Evolutionary conservation across 2,888 invertebrate species (phyloP).

Genomic region (Tinea trinotella): DNA sequence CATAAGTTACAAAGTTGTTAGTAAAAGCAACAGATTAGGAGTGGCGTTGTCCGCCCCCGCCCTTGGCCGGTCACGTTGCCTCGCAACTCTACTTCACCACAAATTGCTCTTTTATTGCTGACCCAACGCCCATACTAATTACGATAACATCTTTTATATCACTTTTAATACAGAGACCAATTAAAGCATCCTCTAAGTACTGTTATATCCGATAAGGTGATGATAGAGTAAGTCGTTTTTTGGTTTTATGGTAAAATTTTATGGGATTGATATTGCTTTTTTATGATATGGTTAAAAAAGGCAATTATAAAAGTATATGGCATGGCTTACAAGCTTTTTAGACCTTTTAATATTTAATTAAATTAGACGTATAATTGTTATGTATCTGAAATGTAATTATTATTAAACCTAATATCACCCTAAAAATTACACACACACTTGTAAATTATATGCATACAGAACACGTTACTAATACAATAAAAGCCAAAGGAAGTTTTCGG

Average conservation of each 20-base stretch:
- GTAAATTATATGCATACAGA: no score
- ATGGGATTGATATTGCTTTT: background rate
- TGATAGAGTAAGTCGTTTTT: conserved; percentile 18
- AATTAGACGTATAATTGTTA: no score
- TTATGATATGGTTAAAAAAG: no score
- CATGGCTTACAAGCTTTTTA: no score
- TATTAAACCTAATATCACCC: no score
- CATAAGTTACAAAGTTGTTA: background rate
- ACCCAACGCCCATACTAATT: conserved; percentile 27
- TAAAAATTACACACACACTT: no score
- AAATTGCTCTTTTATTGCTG: conserved; percentile 27
- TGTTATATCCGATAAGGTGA: conserved; percentile 21
- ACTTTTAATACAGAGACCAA: background rate
- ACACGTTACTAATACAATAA: no score
- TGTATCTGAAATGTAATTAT: no score
- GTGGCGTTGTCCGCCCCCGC: background rate
- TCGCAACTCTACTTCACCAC: conserved; percentile 20
- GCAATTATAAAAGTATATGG: no score
- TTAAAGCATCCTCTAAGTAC: conserved; percentile 21
- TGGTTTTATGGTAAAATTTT: background rate
- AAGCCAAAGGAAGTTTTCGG: no score
- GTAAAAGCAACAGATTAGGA: background rate
- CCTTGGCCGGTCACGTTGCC: conserved; percentile 14
- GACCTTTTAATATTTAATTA: no score
- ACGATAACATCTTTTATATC: conserved; percentile 21